Evolutionary conservation across 1,140 invertebrate species (phyloP).

Genomic region (Phortica variegata): DNA sequence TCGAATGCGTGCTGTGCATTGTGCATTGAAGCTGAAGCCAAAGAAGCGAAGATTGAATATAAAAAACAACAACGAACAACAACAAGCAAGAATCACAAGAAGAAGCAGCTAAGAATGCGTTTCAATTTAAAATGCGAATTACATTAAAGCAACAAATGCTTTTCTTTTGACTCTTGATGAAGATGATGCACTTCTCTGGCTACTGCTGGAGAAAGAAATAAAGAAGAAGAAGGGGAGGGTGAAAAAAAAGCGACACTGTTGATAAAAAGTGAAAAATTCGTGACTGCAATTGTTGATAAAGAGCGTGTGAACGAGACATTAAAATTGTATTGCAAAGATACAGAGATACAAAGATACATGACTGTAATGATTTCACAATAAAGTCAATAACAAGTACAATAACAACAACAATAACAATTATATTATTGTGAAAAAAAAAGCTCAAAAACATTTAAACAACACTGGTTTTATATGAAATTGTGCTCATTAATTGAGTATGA

Average conservation of each 20-base stretch:
- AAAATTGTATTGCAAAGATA: constrained; percentile 7
- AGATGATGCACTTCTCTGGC: too few relatives aligned
- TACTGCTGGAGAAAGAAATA: constrained; percentile 53
- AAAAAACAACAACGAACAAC: too few relatives aligned
- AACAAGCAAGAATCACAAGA: constrained; percentile 14
- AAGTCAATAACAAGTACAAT: constrained; percentile 10
- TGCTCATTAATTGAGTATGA: too few relatives aligned
- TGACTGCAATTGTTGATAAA: constrained; percentile 54
- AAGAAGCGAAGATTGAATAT: too few relatives aligned
- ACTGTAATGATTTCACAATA: constrained; percentile 29
- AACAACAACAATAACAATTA: not conserved
- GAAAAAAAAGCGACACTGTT: constrained; percentile 47
- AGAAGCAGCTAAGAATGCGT: constrained; percentile 37
- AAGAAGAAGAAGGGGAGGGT: constrained; percentile 52
- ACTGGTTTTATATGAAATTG: too few relatives aligned
- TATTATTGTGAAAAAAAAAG: too few relatives aligned
- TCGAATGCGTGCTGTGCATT: too few relatives aligned
- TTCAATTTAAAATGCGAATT: constrained; percentile 55
- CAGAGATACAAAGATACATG: constrained; percentile 4
- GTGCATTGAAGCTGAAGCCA: too few relatives aligned
- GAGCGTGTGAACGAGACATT: constrained; percentile 45
- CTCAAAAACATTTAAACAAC: too few relatives aligned
- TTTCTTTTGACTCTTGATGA: constrained; percentile 45
- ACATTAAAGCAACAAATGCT: constrained; percentile 55
- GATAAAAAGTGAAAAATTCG: constrained; percentile 54